phyloP scores from a whole-genome alignment of 2,888 invertebrate genomes.

The Synanthedon myopaeformis region DNA sequence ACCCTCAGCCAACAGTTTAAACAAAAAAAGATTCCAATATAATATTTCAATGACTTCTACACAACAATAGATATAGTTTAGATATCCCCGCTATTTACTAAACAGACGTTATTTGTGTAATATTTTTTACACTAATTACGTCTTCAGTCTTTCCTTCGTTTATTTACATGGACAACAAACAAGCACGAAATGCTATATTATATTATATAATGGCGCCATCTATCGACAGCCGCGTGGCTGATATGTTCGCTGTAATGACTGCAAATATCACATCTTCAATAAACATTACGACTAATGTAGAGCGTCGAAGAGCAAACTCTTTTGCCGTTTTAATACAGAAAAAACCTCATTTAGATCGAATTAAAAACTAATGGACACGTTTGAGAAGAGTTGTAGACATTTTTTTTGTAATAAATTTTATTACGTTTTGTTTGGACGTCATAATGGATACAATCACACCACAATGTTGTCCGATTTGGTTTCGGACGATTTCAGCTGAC shows the following conservation, averaged over 20 bases:
- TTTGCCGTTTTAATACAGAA: neutral
- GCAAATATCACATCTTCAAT: conserved; percentile 32
- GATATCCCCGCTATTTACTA: too few relatives aligned
- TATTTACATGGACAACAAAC: conserved; percentile 52
- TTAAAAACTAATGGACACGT: too few relatives aligned
- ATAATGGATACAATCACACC: neutral
- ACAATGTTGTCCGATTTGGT: too few relatives aligned
- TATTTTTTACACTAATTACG: conserved; percentile 14
- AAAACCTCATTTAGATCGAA: too few relatives aligned
- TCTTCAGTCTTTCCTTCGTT: conserved; percentile 58
- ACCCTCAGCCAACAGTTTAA: too few relatives aligned
- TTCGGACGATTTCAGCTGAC: too few relatives aligned
- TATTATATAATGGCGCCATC: neutral
- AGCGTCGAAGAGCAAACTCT: neutral
- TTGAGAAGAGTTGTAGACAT: too few relatives aligned
- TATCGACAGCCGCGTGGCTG: conserved; percentile 9
- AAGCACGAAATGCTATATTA: neutral
- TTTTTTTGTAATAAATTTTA: too few relatives aligned
- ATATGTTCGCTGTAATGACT: conserved; percentile 24
- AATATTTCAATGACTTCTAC: too few relatives aligned
- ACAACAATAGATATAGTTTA: too few relatives aligned
- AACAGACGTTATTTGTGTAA: too few relatives aligned
- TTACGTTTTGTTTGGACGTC: neutral
- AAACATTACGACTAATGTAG: conserved; percentile 7
- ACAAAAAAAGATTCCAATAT: too few relatives aligned